Evolutionary conservation across 2,888 invertebrate species (phyloP).

Genomic region (Morpho helenor): DNA sequence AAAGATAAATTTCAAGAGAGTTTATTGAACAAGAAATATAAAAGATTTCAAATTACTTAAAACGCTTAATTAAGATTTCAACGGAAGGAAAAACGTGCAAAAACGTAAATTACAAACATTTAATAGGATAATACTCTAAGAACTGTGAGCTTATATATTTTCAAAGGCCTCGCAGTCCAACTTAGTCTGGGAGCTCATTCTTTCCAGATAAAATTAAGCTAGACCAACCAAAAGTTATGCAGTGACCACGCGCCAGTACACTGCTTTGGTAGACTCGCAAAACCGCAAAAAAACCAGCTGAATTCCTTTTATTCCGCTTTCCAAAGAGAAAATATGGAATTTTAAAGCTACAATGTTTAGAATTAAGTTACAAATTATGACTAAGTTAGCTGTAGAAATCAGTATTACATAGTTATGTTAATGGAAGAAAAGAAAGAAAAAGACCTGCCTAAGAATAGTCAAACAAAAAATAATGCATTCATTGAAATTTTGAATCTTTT

Average conservation of each 20-base stretch:
- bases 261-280: conserved; percentile 1
- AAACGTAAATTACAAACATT: too few relatives aligned
- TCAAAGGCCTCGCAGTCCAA: conserved; percentile 1
- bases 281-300: conserved; percentile 13
- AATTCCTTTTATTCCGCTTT: neutral
- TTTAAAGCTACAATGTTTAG: neutral
- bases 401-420: too few relatives aligned
- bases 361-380: neutral
- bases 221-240: conserved; percentile 20
- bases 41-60: neutral
- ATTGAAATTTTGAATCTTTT: too few relatives aligned
- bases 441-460: too few relatives aligned
- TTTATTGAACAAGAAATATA: too few relatives aligned
- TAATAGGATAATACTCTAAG: neutral
- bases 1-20: too few relatives aligned
- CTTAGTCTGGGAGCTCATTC: conserved; percentile 7
- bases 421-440: too few relatives aligned
- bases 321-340: neutral
- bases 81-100: too few relatives aligned
- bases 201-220: conserved; percentile 18
- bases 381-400: too few relatives aligned
- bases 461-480: too few relatives aligned
- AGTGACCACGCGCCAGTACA: conserved; percentile 18
- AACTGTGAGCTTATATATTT: neutral
- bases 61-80: neutral